Conservation (phyloP, 2,113 vertebrate species). For the Junco hyemalis region DNA sequence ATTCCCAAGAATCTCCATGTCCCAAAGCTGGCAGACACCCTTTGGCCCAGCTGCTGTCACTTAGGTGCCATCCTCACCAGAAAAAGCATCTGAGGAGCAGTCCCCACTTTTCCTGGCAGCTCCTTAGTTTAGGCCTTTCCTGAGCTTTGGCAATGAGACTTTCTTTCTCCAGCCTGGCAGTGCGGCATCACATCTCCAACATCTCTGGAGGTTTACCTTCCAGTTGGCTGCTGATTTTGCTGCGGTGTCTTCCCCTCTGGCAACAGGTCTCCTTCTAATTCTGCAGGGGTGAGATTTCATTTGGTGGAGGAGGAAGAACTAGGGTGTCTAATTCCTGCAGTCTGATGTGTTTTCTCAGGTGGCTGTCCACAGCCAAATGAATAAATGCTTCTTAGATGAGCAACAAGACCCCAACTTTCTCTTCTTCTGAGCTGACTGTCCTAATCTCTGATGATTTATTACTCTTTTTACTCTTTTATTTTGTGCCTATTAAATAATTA, state of each 20-base stretch:
- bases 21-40: rapidly evolving
- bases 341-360: background rate
- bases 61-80: rapidly evolving
- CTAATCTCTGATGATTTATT: background rate
- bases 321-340: background rate
- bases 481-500: background rate
- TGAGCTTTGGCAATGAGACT: background rate
- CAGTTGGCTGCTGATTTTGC: background rate
- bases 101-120: rapidly evolving
- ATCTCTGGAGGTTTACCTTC: background rate
- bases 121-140: background rate
- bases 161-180: background rate
- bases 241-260: background rate
- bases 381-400: background rate
- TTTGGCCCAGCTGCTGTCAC: background rate
- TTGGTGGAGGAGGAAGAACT: background rate
- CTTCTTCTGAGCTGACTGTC: background rate
- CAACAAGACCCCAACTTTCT: background rate
- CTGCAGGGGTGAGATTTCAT: background rate
- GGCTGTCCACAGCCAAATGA: background rate
- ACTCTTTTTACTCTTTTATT: background rate
- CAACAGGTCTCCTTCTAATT: background rate
- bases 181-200: rapidly evolving
- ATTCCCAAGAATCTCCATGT: rapidly evolving
- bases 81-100: rapidly evolving